These are phyloP conservation scores for Nyctibius bracteatus DNA, from an alignment of 2,113 vertebrate genomes.

Conservation along the genomic window DNA sequence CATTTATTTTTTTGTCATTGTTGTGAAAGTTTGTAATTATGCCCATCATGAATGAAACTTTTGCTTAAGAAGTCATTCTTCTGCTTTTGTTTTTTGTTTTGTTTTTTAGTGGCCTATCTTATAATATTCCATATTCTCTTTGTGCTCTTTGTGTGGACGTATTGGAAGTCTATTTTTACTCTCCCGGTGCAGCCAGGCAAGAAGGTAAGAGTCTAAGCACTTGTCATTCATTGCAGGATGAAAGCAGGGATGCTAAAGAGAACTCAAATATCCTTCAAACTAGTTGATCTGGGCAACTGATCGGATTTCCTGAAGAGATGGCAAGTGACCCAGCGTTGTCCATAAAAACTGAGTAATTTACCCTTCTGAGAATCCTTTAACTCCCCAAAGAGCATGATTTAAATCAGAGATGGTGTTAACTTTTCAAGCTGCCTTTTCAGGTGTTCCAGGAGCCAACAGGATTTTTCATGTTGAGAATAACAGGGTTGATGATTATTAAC, in stretches of 20 bases:
- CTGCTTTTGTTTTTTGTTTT: slow-evolving; percentile 22
- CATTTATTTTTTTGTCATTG: neutral
- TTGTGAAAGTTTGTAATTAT: neutral
- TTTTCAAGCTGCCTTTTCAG: neutral
- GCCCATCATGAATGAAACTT: neutral
- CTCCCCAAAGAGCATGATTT: neutral
- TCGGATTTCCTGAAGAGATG: neutral
- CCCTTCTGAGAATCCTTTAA: neutral
- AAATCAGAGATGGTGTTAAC: neutral
- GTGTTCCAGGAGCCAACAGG: neutral
- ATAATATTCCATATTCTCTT: slow-evolving; percentile 92
- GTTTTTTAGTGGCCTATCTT: slow-evolving; percentile 85
- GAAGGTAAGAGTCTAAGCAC: slow-evolving; percentile 79
- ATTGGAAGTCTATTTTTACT: slow-evolving; percentile 97
- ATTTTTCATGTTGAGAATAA: neutral
- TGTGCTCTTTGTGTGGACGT: slow-evolving; percentile 94
- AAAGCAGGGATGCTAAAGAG: neutral
- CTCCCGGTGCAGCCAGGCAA: slow-evolving; percentile 87
- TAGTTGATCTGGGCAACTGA: neutral
- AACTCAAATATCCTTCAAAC: neutral
- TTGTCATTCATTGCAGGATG: neutral
- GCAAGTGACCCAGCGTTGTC: neutral
- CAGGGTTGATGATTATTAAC: neutral
- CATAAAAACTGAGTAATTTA: neutral
- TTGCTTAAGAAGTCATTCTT: neutral